Evolutionary conservation across 2,797 vertebrate genomes (phyloP).

Genomic region (Tokudaia muenninki): DNA sequence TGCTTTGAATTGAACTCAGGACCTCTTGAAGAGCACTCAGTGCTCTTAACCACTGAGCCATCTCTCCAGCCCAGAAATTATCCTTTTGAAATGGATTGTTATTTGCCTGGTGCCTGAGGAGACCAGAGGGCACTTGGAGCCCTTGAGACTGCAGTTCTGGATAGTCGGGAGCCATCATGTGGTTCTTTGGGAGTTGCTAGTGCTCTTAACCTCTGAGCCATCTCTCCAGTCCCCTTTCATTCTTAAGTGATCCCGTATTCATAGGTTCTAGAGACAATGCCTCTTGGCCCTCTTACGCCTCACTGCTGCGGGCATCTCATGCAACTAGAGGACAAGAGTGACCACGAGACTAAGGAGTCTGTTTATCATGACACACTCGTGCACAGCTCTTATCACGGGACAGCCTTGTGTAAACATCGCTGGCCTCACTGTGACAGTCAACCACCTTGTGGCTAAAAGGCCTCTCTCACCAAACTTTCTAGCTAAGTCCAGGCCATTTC

Average conservation of each 20-base stretch:
- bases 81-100: neutral
- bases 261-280: too few species aligned
- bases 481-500: neutral
- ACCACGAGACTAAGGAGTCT: rapidly evolving
- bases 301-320: too few species aligned
- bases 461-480: too few species aligned
- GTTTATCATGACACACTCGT: too few species aligned
- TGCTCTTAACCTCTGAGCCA: neutral
- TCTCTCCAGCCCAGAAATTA: neutral
- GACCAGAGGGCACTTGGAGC: neutral
- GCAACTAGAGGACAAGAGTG: neutral
- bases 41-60: too few species aligned
- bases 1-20: too few species aligned
- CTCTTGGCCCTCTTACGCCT: too few species aligned
- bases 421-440: neutral
- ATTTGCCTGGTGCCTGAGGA: neutral
- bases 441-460: rapidly evolving
- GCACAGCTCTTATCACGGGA: neutral
- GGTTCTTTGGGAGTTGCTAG: neutral
- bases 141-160: too few species aligned
- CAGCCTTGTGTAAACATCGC: neutral
- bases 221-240: neutral
- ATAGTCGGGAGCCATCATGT: neutral
- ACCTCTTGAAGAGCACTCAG: too few species aligned
- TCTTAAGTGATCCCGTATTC: neutral